Evolutionary conservation across 2,888 invertebrate genomes (phyloP).

Genomic region (Standfussiana lucernea): DNA sequence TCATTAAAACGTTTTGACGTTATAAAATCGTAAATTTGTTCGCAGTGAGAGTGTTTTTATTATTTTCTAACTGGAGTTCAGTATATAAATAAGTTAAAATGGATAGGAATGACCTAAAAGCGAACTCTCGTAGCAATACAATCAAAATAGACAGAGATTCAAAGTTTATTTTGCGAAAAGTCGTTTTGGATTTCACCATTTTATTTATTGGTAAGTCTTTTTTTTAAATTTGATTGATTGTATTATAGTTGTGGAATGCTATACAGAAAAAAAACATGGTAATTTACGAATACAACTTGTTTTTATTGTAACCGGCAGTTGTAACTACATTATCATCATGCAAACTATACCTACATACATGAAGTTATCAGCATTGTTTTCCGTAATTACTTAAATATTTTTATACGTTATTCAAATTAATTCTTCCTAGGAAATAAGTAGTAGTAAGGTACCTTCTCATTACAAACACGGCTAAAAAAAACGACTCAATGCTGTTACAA

Average conservation of each 20-base stretch:
- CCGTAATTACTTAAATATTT: neutral
- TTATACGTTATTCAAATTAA: neutral
- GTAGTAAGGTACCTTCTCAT: neutral
- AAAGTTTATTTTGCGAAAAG: conserved; percentile 91
- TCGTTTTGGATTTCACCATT: conserved; percentile 92
- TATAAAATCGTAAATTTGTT: conserved; percentile 81
- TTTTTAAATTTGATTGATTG: conserved; percentile 17
- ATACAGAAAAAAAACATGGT: conserved; percentile 2
- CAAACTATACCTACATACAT: conserved; percentile 9
- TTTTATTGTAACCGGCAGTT: conserved; percentile 24
- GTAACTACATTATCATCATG: conserved; percentile 26
- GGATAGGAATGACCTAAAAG: conserved; percentile 86
- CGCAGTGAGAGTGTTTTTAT: conserved; percentile 72
- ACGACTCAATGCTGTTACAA: neutral
- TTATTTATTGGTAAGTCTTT: conserved; percentile 92
- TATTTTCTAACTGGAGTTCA: conserved; percentile 64
- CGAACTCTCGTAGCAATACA: conserved; percentile 82
- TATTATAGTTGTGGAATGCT: neutral
- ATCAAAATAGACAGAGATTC: conserved; percentile 90
- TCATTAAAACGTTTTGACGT: conserved; percentile 71
- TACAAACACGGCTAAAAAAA: neutral
- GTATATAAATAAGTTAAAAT: conserved; percentile 74
- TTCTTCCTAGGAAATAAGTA: neutral
- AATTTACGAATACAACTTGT: conserved; percentile 4
- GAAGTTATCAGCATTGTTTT: conserved; percentile 31